These are phyloP conservation scores for Caenorhabditis sp. DNA, from an alignment of 2,888 invertebrate species.

Conservation along the genomic window DNA sequence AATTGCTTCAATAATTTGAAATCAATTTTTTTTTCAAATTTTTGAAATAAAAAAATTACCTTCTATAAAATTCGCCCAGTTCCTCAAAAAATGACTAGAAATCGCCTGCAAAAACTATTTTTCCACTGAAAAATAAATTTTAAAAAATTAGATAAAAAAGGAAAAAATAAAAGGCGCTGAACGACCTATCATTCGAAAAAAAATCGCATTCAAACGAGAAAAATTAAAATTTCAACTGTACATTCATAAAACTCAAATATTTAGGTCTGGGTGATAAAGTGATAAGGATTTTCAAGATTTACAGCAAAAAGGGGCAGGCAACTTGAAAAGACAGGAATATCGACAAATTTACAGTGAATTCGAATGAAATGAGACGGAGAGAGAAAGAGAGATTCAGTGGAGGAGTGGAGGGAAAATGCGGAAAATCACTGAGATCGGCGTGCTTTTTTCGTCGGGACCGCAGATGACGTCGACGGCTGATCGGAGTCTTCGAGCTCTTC, in stretches of 20 bases:
- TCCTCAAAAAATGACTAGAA: no score
- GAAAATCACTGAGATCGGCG: neutral
- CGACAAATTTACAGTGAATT: neutral
- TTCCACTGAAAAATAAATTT: neutral
- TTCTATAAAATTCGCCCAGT: no score
- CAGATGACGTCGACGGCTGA: slow-evolving; percentile 27
- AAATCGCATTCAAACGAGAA: neutral
- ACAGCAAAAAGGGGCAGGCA: neutral
- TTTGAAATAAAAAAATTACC: no score
- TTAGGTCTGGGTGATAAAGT: no score
- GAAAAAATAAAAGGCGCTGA: neutral
- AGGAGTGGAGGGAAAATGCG: no score
- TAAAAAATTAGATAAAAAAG: neutral
- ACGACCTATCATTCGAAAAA: neutral
- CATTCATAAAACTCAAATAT: neutral
- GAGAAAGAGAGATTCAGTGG: neutral
- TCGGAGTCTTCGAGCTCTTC: slow-evolving; percentile 22
- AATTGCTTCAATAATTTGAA: no score
- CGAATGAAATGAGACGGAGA: neutral
- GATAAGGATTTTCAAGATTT: no score
- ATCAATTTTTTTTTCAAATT: no score
- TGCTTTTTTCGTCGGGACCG: slow-evolving; percentile 3
- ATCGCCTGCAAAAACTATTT: no score
- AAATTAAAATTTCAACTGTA: neutral
- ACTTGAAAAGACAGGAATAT: neutral